Percentiles rank a stretch among this genome's conserved stretches.
Evolutionary conservation across 2,113 vertebrate species (phyloP).

Genomic region (Hiodon alosoides): DNA sequence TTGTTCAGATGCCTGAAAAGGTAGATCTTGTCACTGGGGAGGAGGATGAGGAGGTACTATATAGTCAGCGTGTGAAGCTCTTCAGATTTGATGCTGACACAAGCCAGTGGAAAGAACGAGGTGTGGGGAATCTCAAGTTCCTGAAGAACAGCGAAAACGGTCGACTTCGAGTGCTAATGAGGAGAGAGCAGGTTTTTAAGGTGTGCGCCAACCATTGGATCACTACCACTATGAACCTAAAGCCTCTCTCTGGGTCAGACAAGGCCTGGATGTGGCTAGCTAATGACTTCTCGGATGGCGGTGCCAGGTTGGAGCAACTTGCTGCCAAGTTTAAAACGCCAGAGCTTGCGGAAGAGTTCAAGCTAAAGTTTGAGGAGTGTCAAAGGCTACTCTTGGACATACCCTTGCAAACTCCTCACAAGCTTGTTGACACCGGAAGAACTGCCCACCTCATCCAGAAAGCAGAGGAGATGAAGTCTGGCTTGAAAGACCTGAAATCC

Average conservation of each 20-base stretch:
- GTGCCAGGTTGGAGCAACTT: slow-evolving; percentile 80
- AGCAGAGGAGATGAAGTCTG: slow-evolving; percentile 96
- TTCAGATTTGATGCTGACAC: slow-evolving; percentile 84
- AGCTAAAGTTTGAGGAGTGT: slow-evolving; percentile 90
- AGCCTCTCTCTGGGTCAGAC: slow-evolving; percentile 87
- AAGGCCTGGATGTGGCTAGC: slow-evolving; percentile 96
- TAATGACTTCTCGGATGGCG: slow-evolving; percentile 89
- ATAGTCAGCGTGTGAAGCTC: slow-evolving; percentile 87
- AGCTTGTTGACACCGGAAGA: slow-evolving; percentile 85
- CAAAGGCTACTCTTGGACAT: slow-evolving; percentile 88
- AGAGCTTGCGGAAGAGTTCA: slow-evolving; percentile 90
- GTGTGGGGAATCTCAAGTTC: slow-evolving; percentile 86
- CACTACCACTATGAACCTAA: slow-evolving; percentile 94
- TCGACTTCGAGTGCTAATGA: slow-evolving; percentile 86
- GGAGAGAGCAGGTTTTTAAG: slow-evolving; percentile 92
- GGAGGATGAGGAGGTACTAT: slow-evolving; percentile 86
- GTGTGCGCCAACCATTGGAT: slow-evolving; percentile 98
- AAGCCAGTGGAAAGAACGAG: slow-evolving; percentile 96
- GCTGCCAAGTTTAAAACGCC: slow-evolving; percentile 92
- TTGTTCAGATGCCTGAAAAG: slow-evolving; percentile 93
- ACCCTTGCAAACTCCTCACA: slow-evolving; percentile 93
- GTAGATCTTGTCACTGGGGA: slow-evolving; percentile 92
- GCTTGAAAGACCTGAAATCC: slow-evolving; percentile 89
- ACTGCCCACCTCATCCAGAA: slow-evolving; percentile 91
- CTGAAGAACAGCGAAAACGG: slow-evolving; percentile 87